phyloP scores from a whole-genome alignment of 2,888 invertebrate species.

The Suillia variegata region DNA sequence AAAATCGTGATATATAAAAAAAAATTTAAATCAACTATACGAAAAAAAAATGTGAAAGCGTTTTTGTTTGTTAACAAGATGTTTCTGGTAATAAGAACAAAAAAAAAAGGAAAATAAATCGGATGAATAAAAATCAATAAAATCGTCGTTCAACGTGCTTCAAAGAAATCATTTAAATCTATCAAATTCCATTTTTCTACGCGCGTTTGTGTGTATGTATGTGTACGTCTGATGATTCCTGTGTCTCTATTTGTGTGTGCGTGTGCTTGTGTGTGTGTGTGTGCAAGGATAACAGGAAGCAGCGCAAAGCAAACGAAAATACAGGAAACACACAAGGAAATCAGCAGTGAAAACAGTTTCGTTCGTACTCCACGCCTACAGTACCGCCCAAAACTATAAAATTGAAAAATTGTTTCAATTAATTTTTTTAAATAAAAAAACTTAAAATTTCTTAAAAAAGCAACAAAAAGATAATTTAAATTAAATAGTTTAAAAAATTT shows the following conservation, averaged over 20 bases:
- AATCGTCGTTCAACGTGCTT: constrained; percentile 2
- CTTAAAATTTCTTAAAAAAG: no score
- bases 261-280: constrained; percentile 16
- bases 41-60: no score
- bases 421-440: no score
- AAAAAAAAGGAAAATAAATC: neutral
- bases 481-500: no score
- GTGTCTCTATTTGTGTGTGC: neutral
- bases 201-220: constrained; percentile 17
- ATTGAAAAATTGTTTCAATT: no score
- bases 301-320: neutral
- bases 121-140: no score
- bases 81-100: neutral
- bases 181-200: neutral
- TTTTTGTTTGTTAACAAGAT: no score
- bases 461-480: no score
- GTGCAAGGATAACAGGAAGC: constrained; percentile 33
- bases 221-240: neutral
- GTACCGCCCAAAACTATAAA: no score
- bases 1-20: neutral
- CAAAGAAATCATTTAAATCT: neutral
- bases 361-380: neutral
- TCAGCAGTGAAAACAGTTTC: constrained; percentile 1
- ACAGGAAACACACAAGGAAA: constrained; percentile 9
- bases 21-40: neutral